phyloP scores from a whole-genome alignment of 2,888 invertebrate genomes.

The Drosophila sordidapex region DNA sequence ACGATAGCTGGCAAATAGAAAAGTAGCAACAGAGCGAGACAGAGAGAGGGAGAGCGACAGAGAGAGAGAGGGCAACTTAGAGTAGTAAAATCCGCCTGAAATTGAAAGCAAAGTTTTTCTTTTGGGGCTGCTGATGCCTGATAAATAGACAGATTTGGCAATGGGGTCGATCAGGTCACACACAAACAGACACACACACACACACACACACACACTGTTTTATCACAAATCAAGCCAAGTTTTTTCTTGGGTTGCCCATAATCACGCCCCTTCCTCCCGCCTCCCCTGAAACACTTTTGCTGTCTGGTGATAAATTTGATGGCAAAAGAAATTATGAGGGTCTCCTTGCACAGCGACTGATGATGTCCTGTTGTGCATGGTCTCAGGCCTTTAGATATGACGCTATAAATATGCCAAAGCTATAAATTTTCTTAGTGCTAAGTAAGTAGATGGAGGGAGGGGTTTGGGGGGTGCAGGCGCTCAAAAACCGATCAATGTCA shows the following conservation, averaged over 20 bases:
- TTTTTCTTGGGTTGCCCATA: conserved; percentile 49
- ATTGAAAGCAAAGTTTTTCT: conserved; percentile 77
- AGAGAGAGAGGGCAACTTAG: background rate
- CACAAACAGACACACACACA: conserved; percentile 51
- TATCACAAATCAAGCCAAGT: conserved; percentile 81
- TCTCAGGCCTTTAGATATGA: conserved; percentile 64
- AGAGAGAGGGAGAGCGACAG: conserved; percentile 13
- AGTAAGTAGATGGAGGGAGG: background rate
- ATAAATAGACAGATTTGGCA: conserved; percentile 63
- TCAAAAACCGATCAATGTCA: conserved; percentile 82
- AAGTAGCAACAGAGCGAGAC: conserved; percentile 18
- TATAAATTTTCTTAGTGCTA: conserved; percentile 69
- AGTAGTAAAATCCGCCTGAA: conserved; percentile 68
- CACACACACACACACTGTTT: conserved; percentile 57
- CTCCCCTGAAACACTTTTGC: conserved; percentile 40
- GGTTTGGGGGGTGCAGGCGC: conserved; percentile 29
- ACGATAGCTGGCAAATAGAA: conserved; percentile 23
- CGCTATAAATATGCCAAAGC: conserved; percentile 76
- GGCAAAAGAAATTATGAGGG: conserved; percentile 77
- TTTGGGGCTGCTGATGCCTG: conserved; percentile 42
- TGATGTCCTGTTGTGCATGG: conserved; percentile 77
- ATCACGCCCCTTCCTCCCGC: conserved; percentile 68
- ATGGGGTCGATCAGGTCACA: conserved; percentile 31
- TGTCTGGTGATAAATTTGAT: conserved; percentile 76
- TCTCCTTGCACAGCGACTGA: conserved; percentile 64